Base-by-base conservation (phyloP, 2,888 invertebrate genomes). In the Drosophila setosimentum region DNA sequence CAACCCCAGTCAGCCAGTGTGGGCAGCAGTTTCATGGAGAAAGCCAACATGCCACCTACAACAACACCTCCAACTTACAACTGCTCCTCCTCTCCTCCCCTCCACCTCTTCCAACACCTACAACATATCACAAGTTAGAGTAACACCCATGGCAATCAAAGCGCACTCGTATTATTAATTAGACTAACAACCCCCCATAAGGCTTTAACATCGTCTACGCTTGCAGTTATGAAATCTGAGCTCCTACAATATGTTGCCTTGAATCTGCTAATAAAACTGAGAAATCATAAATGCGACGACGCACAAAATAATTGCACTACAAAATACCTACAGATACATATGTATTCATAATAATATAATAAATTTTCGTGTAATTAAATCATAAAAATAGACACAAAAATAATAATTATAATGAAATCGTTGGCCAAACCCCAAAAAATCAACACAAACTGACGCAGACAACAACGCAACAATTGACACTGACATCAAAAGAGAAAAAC, bases 361-460 rank as follows among this genome's bases (percentile, higher is more conserved):
- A 55, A 70, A 74, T 73, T 79, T 83, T 73, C 73, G 76, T 83
- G 66, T 75, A 90, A 86, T 90, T 80, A 90, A 86, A 86, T 90
- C 90, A 64, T 86, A 89, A 90, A 89, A 63, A 61, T 42, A 62
- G 59, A 61, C 50, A 54, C 21, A 51, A 21, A 37, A 55, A 33
- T 51, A 49, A 45, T 68, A 73, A 70, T 37, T 70, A 75, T 73
- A 76, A 77, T 78, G 64, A 72, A 85, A 80, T 80, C 82, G 67
- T 49, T 76, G 70, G 86, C 86, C 87, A 76, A 90, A 67, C 87
- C 90, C 89, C 54, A 27, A 79, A 76, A 86, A 83, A 61, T 69
- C 73, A 77, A 82, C 72, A 76, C 55, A 67, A 76, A 57, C 62
- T 40, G 48, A 69, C 64, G 68, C 70, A 77, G 81, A 71, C 88